Evolutionary conservation across 2,888 invertebrate species (phyloP), one percentile per base, ranked within the genome.

Genomic region (Brenthis ino): DNA sequence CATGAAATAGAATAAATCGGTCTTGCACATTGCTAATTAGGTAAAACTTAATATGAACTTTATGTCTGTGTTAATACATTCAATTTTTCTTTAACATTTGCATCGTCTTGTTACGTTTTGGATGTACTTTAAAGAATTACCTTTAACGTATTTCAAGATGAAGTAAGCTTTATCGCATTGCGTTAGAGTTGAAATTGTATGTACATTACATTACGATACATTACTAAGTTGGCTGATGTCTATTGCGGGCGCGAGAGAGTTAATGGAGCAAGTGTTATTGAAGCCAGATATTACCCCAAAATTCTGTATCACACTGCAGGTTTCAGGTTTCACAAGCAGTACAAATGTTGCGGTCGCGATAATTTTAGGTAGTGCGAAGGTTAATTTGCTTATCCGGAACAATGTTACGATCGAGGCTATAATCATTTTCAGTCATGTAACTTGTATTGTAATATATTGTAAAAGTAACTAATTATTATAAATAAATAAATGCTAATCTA

Each of bases 261-360:
- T 87, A 91, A 90, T 89, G 88, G 86, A 80, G 85, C 87, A 86
- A 86, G 85, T 89, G 86, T 87, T 89, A 89, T 88, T 86, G 89
- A 85, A 87, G 88, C 84, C 85, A 86, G 87, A 87, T 88, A 89
- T 86, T 86, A 83, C 82, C 77, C 79, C 77, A 74, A 79, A 77
- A 78, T 76, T 77, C 74, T 70, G 76, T 76, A 72, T 75, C 71
- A 65, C 68, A 73, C 57, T 68, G 68, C 71, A 70, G 69, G 74
- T 71, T 71, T 69, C 71, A 70, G 37, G 37, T 43, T 43, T 43
- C 37, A 43, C 37, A 43, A 43, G 53, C 68, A 67, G 68, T 71
- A 74, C 69, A 72, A 74, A 70, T 74, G 67, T 67, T 69, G 72
- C 58, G 72, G 71, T 72, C 60, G 57, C 58, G 65, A 60, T 70